Evolutionary conservation across 2,113 vertebrate species (phyloP).

Genomic region (Eulacestoma nigropectus): DNA sequence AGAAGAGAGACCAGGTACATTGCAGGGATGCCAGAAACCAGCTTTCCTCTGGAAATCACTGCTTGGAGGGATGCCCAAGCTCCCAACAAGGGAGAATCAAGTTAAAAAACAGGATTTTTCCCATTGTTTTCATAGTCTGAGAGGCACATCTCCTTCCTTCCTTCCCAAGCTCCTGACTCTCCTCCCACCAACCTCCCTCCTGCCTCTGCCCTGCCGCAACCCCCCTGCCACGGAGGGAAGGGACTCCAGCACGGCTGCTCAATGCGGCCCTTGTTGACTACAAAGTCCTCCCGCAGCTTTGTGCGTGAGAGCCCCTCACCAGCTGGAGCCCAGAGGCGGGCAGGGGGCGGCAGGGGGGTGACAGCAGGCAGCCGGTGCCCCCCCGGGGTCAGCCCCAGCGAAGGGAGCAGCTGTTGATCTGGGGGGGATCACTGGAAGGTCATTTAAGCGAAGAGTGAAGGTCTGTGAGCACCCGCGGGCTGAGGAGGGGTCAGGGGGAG

Average conservation of each 20-base stretch:
- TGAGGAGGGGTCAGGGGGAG: background rate
- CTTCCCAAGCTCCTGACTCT: background rate
- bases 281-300: background rate
- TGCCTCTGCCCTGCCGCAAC: background rate
- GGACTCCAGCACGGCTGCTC: background rate
- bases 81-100: background rate
- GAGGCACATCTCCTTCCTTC: background rate
- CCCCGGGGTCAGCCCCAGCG: rapidly evolving
- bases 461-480: background rate
- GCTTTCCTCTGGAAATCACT: background rate
- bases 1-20: background rate
- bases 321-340: background rate
- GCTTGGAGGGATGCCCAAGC: background rate
- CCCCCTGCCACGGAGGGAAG: background rate
- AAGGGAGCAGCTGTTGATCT: background rate
- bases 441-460: background rate
- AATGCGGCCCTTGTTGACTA: background rate
- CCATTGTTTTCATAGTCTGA: background rate
- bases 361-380: background rate
- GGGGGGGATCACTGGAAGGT: background rate
- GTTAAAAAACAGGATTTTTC: background rate
- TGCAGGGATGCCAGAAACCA: background rate
- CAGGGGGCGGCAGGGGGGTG: background rate
- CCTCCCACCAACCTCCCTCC: background rate
- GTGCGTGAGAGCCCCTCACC: background rate